These are phyloP conservation scores for Sialia sialis DNA, from an alignment of 2,113 vertebrate genomes.

Conservation along the genomic window DNA sequence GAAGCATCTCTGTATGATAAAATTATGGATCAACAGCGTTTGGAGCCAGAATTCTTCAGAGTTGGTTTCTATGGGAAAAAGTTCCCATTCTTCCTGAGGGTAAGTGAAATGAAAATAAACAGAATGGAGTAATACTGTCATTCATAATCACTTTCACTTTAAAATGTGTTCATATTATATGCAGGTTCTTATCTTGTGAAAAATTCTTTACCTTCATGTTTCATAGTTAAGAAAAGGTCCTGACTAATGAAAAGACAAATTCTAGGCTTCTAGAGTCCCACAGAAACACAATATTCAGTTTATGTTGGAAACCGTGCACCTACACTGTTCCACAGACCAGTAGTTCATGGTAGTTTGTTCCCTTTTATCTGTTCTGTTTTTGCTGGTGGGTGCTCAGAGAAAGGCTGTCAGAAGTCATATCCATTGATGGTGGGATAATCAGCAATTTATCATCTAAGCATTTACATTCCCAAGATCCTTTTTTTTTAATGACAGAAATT, in stretches of 20 bases:
- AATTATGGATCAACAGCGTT: constrained; percentile 97
- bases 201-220: neutral
- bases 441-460: neutral
- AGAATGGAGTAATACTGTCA: neutral
- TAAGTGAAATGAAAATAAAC: constrained; percentile 70
- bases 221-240: neutral
- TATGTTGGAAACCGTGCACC: neutral
- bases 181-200: neutral
- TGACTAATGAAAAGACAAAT: neutral
- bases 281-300: neutral
- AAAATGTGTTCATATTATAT: neutral
- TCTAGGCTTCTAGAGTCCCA: neutral
- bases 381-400: neutral
- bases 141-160: neutral
- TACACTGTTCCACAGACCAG: neutral
- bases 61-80: constrained; percentile 99
- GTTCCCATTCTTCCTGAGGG: constrained; percentile 96
- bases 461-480: neutral
- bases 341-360: neutral
- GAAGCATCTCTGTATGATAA: constrained; percentile 98
- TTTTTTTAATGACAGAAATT: neutral
- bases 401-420: neutral
- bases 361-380: neutral
- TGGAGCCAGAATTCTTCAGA: constrained; percentile 97
- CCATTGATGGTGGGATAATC: neutral